Conservation (phyloP, 2,888 invertebrate species). For the Drosophila fulvimacula region DNA sequence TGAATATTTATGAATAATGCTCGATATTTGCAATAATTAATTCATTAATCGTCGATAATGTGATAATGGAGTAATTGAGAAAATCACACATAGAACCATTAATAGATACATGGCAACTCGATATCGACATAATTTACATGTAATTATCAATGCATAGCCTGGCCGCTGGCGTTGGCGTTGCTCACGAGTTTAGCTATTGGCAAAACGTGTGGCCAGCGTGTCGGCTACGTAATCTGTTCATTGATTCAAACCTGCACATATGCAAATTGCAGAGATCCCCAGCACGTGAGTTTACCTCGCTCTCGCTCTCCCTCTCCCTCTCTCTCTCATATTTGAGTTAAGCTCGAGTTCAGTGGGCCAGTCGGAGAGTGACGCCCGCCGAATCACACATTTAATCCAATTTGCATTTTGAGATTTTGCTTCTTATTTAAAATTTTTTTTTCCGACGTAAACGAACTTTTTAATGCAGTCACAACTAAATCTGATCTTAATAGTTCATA, state of each 20-base stretch:
- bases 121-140: slow-evolving; percentile 4
- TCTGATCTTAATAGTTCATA: slow-evolving; percentile 25
- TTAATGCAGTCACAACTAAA: slow-evolving; percentile 28
- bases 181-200: slow-evolving; percentile 18
- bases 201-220: slow-evolving; percentile 48
- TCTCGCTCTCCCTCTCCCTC: background rate
- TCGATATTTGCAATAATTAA: background rate
- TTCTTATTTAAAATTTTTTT: background rate
- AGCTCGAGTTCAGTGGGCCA: slow-evolving; percentile 12
- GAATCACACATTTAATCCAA: background rate
- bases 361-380: background rate
- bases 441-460: slow-evolving; percentile 49
- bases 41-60: background rate
- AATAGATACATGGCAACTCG: background rate
- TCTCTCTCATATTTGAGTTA: background rate
- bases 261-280: slow-evolving; percentile 40
- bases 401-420: slow-evolving; percentile 27
- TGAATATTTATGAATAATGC: slow-evolving; percentile 3
- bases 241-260: slow-evolving; percentile 34
- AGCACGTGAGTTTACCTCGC: slow-evolving; percentile 41
- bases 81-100: background rate
- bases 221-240: slow-evolving; percentile 54
- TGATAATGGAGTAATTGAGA: background rate
- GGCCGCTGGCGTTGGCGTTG: background rate
- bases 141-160: slow-evolving; percentile 9